phyloP scores from a whole-genome alignment of 1,140 invertebrate genomes.

The Ceratosolen solmsi region DNA sequence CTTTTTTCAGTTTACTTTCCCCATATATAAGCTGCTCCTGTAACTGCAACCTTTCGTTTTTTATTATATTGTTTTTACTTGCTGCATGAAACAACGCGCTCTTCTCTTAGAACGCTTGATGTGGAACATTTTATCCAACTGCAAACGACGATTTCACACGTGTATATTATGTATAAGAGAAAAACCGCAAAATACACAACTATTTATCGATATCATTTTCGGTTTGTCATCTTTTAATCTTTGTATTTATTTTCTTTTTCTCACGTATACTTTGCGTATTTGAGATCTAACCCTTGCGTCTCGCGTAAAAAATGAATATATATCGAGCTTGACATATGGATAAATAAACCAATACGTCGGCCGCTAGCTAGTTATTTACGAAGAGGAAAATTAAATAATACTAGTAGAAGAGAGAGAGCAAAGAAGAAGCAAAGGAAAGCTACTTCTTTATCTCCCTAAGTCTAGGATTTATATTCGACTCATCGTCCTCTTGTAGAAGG shows the following conservation, averaged over 20 bases:
- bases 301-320: slow-evolving; percentile 26
- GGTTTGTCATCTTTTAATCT: slow-evolving; percentile 11
- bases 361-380: slow-evolving; percentile 43
- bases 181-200: neutral
- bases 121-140: slow-evolving; percentile 16
- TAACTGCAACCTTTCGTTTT: slow-evolving; percentile 71
- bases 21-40: slow-evolving; percentile 59
- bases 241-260: slow-evolving; percentile 19
- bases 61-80: slow-evolving; percentile 23
- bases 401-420: slow-evolving; percentile 30
- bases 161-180: neutral
- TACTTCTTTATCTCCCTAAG: slow-evolving; percentile 22
- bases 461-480: slow-evolving; percentile 33
- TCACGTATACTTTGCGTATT: slow-evolving; percentile 11
- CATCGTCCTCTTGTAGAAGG: slow-evolving; percentile 34
- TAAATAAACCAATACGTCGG: slow-evolving; percentile 9
- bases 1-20: slow-evolving; percentile 43
- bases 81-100: slow-evolving; percentile 40
- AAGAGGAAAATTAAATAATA: slow-evolving; percentile 45
- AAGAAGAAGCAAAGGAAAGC: slow-evolving; percentile 29
- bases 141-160: slow-evolving; percentile 40
- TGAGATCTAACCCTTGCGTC: slow-evolving; percentile 41
- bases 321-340: slow-evolving; percentile 30
- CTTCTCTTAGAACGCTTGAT: slow-evolving; percentile 34
- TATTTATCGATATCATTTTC: slow-evolving; percentile 21